These are phyloP conservation scores for Cydia fagiglandana DNA, from an alignment of 1,140 invertebrate genomes.

Conservation along the genomic window DNA sequence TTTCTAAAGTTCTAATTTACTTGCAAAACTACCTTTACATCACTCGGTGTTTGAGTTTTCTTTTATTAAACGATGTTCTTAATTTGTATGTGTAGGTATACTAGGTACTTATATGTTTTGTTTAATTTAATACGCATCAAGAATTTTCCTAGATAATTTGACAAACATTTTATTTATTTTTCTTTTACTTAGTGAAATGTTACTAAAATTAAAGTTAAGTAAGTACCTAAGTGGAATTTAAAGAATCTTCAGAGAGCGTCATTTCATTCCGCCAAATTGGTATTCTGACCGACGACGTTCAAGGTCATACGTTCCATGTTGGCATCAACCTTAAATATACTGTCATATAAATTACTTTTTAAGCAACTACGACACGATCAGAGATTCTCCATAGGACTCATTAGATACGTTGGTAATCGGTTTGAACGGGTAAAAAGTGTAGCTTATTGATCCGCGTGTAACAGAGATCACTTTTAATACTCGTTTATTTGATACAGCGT, in stretches of 20 bases:
- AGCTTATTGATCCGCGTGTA: neutral
- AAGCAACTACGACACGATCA: constrained; percentile 46
- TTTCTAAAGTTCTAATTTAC: neutral
- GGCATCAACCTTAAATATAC: constrained; percentile 48
- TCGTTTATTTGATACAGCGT: neutral
- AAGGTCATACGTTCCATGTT: constrained; percentile 59
- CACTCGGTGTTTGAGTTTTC: too few relatives aligned
- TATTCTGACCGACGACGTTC: constrained; percentile 46
- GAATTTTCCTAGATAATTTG: too few relatives aligned
- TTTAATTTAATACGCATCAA: too few relatives aligned
- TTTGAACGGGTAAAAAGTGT: neutral
- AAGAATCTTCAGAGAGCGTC: neutral
- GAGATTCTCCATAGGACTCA: constrained; percentile 52
- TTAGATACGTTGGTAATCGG: neutral
- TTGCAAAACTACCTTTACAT: neutral
- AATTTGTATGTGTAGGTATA: too few relatives aligned
- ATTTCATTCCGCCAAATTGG: constrained; percentile 39
- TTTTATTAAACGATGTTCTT: too few relatives aligned
- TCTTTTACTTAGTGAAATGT: too few relatives aligned
- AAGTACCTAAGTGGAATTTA: too few relatives aligned
- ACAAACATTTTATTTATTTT: too few relatives aligned
- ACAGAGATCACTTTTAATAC: neutral
- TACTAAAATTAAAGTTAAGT: too few relatives aligned
- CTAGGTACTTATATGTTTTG: too few relatives aligned
- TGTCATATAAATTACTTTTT: constrained; percentile 48